Conservation (phyloP, 2,113 vertebrate species). For the Ptilorrhoa leucosticta region DNA sequence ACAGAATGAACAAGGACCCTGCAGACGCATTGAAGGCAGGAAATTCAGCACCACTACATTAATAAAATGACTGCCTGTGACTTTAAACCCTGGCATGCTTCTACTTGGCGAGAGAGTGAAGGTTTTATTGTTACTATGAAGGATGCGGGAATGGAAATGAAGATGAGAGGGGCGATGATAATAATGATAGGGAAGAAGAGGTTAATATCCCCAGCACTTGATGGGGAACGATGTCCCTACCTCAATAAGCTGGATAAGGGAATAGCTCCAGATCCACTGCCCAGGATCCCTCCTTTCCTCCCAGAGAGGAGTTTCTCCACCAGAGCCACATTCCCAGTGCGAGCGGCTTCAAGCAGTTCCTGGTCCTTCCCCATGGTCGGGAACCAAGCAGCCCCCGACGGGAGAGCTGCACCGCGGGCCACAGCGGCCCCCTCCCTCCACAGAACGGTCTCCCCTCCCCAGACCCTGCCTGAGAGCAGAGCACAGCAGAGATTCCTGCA, state of each 20-base stretch:
- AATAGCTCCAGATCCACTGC: slow-evolving; percentile 89
- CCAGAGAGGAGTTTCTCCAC: slow-evolving; percentile 97
- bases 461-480: slow-evolving; percentile 23
- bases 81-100: slow-evolving; percentile 43
- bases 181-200: neutral
- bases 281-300: slow-evolving; percentile 93
- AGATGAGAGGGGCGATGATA: neutral
- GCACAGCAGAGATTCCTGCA: slow-evolving; percentile 51
- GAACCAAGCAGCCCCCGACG: neutral
- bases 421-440: neutral
- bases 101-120: slow-evolving; percentile 27
- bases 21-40: slow-evolving; percentile 60
- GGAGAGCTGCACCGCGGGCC: neutral
- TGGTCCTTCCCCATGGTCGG: slow-evolving; percentile 95
- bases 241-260: slow-evolving; percentile 92
- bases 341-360: slow-evolving; percentile 95
- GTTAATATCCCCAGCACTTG: slow-evolving; percentile 26
- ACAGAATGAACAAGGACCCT: slow-evolving; percentile 52
- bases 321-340: slow-evolving; percentile 92
- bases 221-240: slow-evolving; percentile 74
- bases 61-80: slow-evolving; percentile 56
- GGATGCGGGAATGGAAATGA: slow-evolving; percentile 22
- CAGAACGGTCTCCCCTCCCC: neutral
- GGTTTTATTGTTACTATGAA: slow-evolving; percentile 52
- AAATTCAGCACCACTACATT: slow-evolving; percentile 41